Base-by-base conservation (phyloP, 2,797 vertebrate species). In the Ceyx erithaca region DNA sequence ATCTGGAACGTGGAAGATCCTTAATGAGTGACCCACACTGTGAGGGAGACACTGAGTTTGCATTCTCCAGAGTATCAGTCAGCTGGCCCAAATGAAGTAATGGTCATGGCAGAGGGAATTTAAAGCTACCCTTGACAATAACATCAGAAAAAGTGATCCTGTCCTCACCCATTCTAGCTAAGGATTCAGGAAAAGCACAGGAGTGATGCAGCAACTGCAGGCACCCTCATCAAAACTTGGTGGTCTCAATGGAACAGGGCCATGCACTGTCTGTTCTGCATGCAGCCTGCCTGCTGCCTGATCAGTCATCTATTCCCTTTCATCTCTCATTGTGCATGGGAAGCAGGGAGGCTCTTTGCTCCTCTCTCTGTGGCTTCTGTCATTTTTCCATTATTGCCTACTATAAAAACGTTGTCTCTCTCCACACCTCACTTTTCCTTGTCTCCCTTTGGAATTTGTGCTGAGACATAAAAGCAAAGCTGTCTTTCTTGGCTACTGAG, bases 341-440 rank as follows among this genome's bases (percentile, higher is more conserved):
- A 95, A 90, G 72, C 89, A 91, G 61, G 57, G 75, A 94, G 87
- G 58, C 70, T 79, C 66, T 89, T 72, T 76, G 81, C 90, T 91
- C 22, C 66, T 90, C 73, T 85, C 7, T 85, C 89, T 94, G 64
- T 94, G 85, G 64, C 89, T 96, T 89, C 92, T 88, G 89, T 89
- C 81, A 67, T 92, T 87, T 70, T 91, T 94, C 85, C 66, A 12
- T 91, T 96, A 81, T 81, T 76, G 85, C 72, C 79, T 35, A 14
- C 92, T 94, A 81, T 94, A 89, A 95, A 91, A 93, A 91, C 57
- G 46, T 91, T 94, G 76, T 87, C 79, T 91, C 31, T 93, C 40
- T 55, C 81, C 30, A 18, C 72, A 67, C 73, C 45, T 93, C 81
- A 70, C 79, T 91, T 94, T 90, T 40, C 43, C 72, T 64, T 66